phyloP scores from a whole-genome alignment of 2,797 vertebrate genomes.

The Microctenopoma lineatum region DNA sequence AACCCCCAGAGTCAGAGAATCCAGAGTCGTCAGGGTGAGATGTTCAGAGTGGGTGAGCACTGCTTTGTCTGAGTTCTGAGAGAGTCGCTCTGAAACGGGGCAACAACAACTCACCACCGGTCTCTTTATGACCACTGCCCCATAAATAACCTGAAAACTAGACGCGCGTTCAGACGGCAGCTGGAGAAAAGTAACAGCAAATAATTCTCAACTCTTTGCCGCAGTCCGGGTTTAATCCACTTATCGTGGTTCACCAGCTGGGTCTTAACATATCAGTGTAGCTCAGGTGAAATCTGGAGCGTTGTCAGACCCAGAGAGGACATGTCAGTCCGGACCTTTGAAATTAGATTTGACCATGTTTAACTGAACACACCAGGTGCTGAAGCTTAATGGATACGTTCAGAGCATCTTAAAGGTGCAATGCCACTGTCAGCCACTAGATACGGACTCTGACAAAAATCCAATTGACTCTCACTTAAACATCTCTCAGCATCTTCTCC shows the following conservation, averaged over 20 bases:
- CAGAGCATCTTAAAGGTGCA: too few relatives aligned
- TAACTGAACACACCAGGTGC: background rate
- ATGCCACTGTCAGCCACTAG: too few relatives aligned
- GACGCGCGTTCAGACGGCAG: background rate
- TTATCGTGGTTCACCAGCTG: background rate
- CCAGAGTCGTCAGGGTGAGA: too few relatives aligned
- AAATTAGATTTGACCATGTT: background rate
- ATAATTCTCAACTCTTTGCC: background rate
- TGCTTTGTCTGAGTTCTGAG: too few relatives aligned
- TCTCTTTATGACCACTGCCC: background rate
- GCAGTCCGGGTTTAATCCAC: constrained; percentile 7
- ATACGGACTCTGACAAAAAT: too few relatives aligned
- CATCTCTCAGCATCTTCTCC: too few relatives aligned
- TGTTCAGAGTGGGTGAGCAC: too few relatives aligned
- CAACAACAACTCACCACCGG: background rate
- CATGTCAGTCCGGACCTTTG: background rate
- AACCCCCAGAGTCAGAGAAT: too few relatives aligned
- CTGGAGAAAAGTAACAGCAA: background rate
- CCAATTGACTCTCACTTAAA: too few relatives aligned
- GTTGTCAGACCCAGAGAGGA: too few relatives aligned
- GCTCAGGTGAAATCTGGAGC: background rate
- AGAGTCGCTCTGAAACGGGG: background rate
- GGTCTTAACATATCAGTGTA: background rate
- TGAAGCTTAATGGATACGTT: too few relatives aligned
- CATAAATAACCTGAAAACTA: background rate